These are phyloP conservation scores for Okamejei kenojei DNA, from an alignment of 2,797 vertebrate genomes.

Conservation along the genomic window DNA sequence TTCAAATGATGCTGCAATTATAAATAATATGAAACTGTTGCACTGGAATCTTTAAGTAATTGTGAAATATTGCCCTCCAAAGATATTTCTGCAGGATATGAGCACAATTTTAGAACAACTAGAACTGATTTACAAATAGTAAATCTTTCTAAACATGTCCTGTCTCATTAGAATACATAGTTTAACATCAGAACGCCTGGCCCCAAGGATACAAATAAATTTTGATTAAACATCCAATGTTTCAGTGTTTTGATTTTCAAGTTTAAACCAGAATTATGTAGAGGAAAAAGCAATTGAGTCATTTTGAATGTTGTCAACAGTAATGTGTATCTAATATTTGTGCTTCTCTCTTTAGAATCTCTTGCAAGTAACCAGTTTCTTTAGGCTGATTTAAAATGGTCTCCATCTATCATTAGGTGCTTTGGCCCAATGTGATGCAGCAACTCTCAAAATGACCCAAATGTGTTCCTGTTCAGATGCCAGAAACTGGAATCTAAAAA, in stretches of 20 bases:
- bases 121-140: slow-evolving; percentile 56
- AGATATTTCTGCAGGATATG: slow-evolving; percentile 44
- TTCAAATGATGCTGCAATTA: slow-evolving; percentile 25
- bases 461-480: neutral
- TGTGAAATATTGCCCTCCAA: slow-evolving; percentile 12
- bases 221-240: slow-evolving; percentile 59
- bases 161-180: slow-evolving; percentile 55
- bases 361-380: neutral
- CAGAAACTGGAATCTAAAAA: neutral
- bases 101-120: slow-evolving; percentile 45
- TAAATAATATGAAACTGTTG: slow-evolving; percentile 46
- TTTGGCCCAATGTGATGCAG: neutral
- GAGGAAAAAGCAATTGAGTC: neutral
- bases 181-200: slow-evolving; percentile 62
- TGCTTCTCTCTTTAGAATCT: neutral
- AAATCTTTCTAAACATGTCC: slow-evolving; percentile 55
- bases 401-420: neutral
- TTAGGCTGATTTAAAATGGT: too few relatives aligned
- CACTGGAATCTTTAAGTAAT: slow-evolving; percentile 49
- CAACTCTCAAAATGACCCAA: neutral
- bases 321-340: neutral
- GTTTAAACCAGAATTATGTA: slow-evolving; percentile 39
- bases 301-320: neutral
- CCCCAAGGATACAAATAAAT: slow-evolving; percentile 72
- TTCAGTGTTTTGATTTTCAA: slow-evolving; percentile 39